Evolutionary conservation across 2,113 vertebrate genomes (phyloP).

Genomic region (Sorex araneus): DNA sequence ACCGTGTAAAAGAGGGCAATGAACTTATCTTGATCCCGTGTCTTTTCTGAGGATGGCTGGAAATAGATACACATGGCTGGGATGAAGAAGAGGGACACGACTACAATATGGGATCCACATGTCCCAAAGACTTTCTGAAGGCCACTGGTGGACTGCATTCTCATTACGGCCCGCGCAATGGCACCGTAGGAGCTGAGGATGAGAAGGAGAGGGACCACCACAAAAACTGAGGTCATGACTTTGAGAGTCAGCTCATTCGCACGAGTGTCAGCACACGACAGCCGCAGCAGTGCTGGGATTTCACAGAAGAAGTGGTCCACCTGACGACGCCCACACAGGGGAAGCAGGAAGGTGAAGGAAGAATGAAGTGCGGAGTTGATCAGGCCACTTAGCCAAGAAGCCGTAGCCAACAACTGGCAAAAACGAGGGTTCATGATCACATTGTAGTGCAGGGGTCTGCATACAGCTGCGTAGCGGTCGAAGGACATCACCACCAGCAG

Average conservation of each 20-base stretch:
- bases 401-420: slow-evolving; percentile 4
- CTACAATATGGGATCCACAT: slow-evolving; percentile 66
- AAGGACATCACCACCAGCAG: slow-evolving; percentile 66
- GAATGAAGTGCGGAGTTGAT: slow-evolving; percentile 54
- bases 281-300: slow-evolving; percentile 51
- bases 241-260: slow-evolving; percentile 48
- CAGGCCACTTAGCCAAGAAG: slow-evolving; percentile 59
- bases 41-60: neutral
- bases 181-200: slow-evolving; percentile 68
- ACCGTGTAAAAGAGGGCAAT: slow-evolving; percentile 52
- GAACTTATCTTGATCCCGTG: slow-evolving; percentile 21
- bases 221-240: slow-evolving; percentile 28
- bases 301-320: slow-evolving; percentile 72
- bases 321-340: neutral
- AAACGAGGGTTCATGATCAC: slow-evolving; percentile 60
- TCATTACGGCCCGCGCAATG: slow-evolving; percentile 63
- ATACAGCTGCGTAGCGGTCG: slow-evolving; percentile 59
- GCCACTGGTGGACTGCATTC: slow-evolving; percentile 35
- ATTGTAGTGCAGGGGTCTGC: slow-evolving; percentile 55
- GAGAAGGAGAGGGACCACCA: slow-evolving; percentile 27
- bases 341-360: slow-evolving; percentile 28
- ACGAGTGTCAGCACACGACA: slow-evolving; percentile 40
- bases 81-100: slow-evolving; percentile 65
- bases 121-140: slow-evolving; percentile 69
- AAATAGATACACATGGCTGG: slow-evolving; percentile 50